phyloP scores from a whole-genome alignment of 2,888 invertebrate species.

The Argyresthia albistria region DNA sequence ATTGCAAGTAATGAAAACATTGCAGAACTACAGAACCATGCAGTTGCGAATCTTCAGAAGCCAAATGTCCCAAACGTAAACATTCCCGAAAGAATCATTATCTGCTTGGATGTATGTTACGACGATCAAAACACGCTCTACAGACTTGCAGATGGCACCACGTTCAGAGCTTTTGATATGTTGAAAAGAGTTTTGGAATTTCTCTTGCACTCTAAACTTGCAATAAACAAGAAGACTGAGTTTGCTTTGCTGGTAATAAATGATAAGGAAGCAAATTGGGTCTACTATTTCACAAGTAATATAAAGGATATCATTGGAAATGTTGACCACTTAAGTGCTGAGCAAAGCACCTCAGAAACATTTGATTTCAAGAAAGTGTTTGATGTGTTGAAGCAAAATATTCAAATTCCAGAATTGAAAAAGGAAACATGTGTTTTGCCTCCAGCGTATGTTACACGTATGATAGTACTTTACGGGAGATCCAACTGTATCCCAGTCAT shows the following conservation, averaged over 20 bases:
- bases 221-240: constrained; percentile 74
- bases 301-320: constrained; percentile 67
- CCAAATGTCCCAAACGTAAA: constrained; percentile 63
- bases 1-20: constrained; percentile 10
- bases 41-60: constrained; percentile 53
- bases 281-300: constrained; percentile 76
- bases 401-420: constrained; percentile 58
- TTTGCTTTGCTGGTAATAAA: constrained; percentile 75
- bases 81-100: constrained; percentile 74
- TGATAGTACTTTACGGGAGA: constrained; percentile 77
- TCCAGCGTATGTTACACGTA: constrained; percentile 74
- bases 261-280: constrained; percentile 63
- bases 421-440: constrained; percentile 47
- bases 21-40: constrained; percentile 38
- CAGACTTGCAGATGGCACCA: constrained; percentile 64
- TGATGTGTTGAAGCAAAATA: constrained; percentile 61
- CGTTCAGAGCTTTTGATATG: constrained; percentile 72
- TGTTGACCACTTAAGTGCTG: constrained; percentile 66
- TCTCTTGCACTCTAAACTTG: constrained; percentile 74
- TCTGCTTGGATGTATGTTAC: constrained; percentile 75
- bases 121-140: constrained; percentile 70
- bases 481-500: constrained; percentile 77
- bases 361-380: constrained; percentile 73
- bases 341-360: constrained; percentile 60
- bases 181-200: constrained; percentile 74